These are phyloP conservation scores for Enteromius unitaeniatus DNA, from an alignment of 2,797 vertebrate species.

Conservation along the genomic window DNA sequence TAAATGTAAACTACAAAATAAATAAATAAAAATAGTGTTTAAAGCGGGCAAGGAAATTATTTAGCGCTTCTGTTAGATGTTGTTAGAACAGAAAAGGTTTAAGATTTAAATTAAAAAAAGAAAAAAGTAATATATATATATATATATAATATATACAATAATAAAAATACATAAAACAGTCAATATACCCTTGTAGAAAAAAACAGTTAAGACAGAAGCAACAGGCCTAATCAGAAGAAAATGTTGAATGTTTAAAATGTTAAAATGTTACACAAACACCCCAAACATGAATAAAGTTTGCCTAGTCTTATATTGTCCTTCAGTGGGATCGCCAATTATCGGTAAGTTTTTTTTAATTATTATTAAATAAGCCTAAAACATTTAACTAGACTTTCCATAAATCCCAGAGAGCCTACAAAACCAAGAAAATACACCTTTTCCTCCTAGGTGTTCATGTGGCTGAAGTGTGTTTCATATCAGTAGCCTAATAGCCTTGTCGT, in stretches of 20 bases:
- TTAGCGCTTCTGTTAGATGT: too few relatives aligned
- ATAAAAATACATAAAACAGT: not conserved
- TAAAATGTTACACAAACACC: not conserved
- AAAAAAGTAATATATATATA: not conserved
- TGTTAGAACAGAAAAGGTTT: not conserved
- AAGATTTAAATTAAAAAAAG: not conserved
- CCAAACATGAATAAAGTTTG: not conserved
- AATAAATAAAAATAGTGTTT: not conserved
- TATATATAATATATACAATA: too few relatives aligned
- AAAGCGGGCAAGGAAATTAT: not conserved
- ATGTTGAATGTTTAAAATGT: not conserved
- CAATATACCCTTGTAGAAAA: not conserved
- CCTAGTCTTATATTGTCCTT: not conserved
- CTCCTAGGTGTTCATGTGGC: not conserved
- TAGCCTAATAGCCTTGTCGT: constrained; percentile 1
- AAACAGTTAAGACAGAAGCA: not conserved
- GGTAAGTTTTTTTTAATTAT: too few relatives aligned
- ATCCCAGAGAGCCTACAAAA: not conserved
- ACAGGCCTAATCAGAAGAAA: not conserved
- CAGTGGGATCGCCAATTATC: too few relatives aligned
- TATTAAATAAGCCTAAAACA: not conserved
- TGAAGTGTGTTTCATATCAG: constrained; percentile 12
- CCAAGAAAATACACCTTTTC: not conserved
- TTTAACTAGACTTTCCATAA: not conserved
- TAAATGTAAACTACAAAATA: too few relatives aligned